Conservation (phyloP, 2,113 vertebrate species). For the Siniperca chuatsi region DNA sequence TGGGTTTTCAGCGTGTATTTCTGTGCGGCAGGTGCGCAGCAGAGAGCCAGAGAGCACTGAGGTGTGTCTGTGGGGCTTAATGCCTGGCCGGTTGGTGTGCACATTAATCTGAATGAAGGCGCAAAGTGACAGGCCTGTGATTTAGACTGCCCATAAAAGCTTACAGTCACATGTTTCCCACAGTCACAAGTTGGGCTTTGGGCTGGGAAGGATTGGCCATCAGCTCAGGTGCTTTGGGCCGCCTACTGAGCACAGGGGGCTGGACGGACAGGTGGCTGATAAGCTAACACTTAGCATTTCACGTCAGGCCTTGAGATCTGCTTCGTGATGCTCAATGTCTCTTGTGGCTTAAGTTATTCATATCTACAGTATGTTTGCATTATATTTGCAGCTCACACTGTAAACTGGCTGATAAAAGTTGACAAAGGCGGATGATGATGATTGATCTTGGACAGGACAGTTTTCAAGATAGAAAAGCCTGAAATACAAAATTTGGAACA, state of each 20-base stretch:
- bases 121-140: constrained; percentile 48
- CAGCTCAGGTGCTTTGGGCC: constrained; percentile 36
- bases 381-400: background rate
- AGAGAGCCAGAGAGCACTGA: constrained; percentile 50
- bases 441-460: background rate
- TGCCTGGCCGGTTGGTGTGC: constrained; percentile 33
- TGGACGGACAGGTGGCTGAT: constrained; percentile 25
- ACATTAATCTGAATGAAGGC: constrained; percentile 67
- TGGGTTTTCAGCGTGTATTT: constrained; percentile 22
- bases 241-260: background rate
- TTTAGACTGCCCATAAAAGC: constrained; percentile 56
- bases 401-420: background rate
- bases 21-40: constrained; percentile 15
- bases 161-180: constrained; percentile 49
- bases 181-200: constrained; percentile 27
- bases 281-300: constrained; percentile 9
- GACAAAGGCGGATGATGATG: background rate
- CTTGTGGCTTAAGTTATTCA: background rate
- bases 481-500: background rate
- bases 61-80: constrained; percentile 59
- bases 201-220: background rate
- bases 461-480: background rate
- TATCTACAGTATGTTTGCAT: background rate
- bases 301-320: background rate
- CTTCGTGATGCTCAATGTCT: background rate